These are phyloP conservation scores for Brachymystax lenok DNA, from an alignment of 2,797 vertebrate genomes.

Conservation along the genomic window DNA sequence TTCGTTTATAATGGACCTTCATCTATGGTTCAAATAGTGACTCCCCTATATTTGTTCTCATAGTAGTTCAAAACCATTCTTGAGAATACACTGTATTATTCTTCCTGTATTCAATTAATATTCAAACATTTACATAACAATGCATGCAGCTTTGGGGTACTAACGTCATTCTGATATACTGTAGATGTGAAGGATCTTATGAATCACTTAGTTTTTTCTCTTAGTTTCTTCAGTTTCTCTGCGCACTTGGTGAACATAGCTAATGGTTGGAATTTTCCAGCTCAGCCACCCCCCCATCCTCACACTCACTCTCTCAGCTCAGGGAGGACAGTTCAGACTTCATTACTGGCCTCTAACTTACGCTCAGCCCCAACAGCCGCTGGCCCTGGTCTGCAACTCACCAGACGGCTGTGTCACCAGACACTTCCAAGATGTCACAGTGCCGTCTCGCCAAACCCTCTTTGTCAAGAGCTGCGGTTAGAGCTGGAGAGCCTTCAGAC, in stretches of 20 bases:
- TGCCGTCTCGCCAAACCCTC: not conserved
- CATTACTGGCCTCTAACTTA: not conserved
- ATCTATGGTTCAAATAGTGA: no score
- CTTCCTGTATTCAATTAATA: not conserved
- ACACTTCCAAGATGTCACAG: not conserved
- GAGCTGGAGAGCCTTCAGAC: slow-evolving; percentile 9
- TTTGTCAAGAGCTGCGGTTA: not conserved
- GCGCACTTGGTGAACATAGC: slow-evolving; percentile 15
- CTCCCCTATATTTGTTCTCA: no score
- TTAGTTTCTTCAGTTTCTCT: slow-evolving; percentile 21
- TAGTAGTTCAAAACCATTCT: not conserved
- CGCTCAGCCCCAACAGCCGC: not conserved
- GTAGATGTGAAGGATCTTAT: not conserved
- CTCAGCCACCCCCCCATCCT: not conserved
- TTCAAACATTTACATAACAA: not conserved
- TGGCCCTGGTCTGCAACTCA: not conserved
- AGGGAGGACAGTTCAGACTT: slow-evolving; percentile 32
- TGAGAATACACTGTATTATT: not conserved
- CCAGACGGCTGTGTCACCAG: not conserved
- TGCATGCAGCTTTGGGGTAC: not conserved
- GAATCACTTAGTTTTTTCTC: slow-evolving; percentile 7
- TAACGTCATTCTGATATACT: not conserved
- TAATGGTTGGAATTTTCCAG: slow-evolving; percentile 46
- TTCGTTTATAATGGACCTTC: not conserved
- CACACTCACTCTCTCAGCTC: slow-evolving; percentile 11